Evolutionary conservation across 1,140 invertebrate species (phyloP).

Genomic region (Eubasilissa regina): DNA sequence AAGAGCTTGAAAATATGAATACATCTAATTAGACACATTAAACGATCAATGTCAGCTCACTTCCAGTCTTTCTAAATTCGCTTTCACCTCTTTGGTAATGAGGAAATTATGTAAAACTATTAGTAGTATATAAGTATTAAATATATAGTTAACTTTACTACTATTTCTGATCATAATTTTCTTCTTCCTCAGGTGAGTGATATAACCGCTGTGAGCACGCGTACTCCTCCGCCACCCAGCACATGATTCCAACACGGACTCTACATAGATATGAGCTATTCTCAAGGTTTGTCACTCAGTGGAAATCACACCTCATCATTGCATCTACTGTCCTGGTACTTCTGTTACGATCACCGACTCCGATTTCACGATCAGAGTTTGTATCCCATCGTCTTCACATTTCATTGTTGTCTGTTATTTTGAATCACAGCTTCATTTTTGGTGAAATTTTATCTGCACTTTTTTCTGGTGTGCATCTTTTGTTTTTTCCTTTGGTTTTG

Average conservation of each 20-base stretch:
- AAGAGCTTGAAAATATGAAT: no score
- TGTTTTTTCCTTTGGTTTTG: no score
- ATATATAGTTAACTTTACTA: no score
- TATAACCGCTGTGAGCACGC: constrained; percentile 54
- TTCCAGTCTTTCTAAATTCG: no score
- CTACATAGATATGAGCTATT: constrained; percentile 60
- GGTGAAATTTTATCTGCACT: neutral
- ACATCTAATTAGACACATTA: no score
- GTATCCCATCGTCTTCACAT: neutral
- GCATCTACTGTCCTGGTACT: constrained; percentile 18
- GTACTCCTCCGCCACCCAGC: constrained; percentile 52
- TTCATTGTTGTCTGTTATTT: neutral
- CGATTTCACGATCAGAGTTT: neutral
- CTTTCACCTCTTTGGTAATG: no score
- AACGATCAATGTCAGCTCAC: no score
- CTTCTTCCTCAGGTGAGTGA: constrained; percentile 56
- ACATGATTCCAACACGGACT: constrained; percentile 59
- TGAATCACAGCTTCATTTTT: constrained; percentile 5
- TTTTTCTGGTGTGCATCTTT: neutral
- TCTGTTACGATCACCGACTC: constrained; percentile 21
- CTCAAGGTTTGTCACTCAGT: constrained; percentile 57
- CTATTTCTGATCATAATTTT: constrained; percentile 1
- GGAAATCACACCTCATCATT: constrained; percentile 31
- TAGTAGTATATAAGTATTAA: no score
- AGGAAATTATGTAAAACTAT: no score